Conservation (phyloP, 2,113 vertebrate genomes). For the Burhinus bistriatus region DNA sequence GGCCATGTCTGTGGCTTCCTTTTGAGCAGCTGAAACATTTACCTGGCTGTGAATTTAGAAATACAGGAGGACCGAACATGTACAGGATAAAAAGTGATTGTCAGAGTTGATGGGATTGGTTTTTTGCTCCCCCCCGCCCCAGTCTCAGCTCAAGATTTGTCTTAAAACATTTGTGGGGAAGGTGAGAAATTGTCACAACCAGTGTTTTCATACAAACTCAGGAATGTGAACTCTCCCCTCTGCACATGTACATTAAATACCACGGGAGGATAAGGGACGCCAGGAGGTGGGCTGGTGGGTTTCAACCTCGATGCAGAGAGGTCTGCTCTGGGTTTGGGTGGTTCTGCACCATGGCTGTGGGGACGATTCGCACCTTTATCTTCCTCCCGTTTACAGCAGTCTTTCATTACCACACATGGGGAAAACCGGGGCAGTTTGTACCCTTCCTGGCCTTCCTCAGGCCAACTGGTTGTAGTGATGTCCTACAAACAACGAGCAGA, state of each 20-base stretch:
- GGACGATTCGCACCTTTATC: neutral
- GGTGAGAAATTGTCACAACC: neutral
- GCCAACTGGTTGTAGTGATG: fast-evolving
- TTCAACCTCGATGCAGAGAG: neutral
- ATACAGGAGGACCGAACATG: fast-evolving
- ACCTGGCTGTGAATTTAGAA: neutral
- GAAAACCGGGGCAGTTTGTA: neutral
- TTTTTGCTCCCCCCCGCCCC: neutral
- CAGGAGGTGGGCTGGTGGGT: neutral
- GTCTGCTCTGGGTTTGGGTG: neutral
- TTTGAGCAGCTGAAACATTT: neutral
- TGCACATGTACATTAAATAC: neutral
- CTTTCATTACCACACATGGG: neutral
- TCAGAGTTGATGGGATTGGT: neutral
- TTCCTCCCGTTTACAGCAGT: neutral
- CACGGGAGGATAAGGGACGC: neutral
- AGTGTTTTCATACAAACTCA: neutral
- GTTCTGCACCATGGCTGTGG: neutral
- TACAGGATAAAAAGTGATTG: neutral
- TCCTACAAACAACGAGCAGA: neutral
- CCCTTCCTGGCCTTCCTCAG: neutral
- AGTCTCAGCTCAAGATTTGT: neutral
- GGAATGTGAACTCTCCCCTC: neutral
- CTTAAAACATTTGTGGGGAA: neutral
- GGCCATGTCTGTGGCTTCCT: neutral